Evolutionary conservation across 2,888 invertebrate genomes (phyloP), one percentile per base, ranked within the genome.

Genomic region (Rhagonycha lutea): DNA sequence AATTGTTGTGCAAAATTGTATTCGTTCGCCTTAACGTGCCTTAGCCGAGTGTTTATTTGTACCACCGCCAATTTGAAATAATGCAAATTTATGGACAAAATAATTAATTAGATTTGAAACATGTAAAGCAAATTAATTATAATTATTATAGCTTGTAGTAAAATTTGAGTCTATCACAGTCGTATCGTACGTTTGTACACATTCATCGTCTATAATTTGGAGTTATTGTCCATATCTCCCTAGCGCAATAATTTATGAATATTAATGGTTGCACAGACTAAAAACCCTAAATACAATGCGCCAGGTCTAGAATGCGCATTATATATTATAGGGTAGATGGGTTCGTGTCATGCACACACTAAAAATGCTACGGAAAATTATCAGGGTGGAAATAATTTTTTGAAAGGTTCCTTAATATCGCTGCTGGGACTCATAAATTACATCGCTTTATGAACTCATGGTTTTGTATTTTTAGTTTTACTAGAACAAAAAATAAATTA

Each of bases 221-320:
- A 85, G 84, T 85, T 85, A 86, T 86, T 85, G 85, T 86, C 84
- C 85, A 85, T 84, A 84, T 84, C 84, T 83, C 83, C 84, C 84
- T 78, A 76, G 79, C 77, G 78, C 81, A 83, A 83, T 84, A 83
- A 84, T 84, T 85, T 85, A 85, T 85, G 83, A 82, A 85, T 85
- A 85, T 84, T 84, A 84, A 83, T 82, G 83, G 81, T 78, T 77
- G 79, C 78, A 74, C 78, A 74, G 78, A 72, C 77, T 77, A 75
- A 77, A 79, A 79, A 75, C 78, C 78, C 75, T 75, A 70, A 74
- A 78, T 69, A 74, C 74, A 75, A 75, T 78, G 72, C 76, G 75
- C 76, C 76, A 73, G 70, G 78, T 73, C 75, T 76, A 76, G 75
- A 75, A 79, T 73, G 77, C 73, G 75, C 75, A 77, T 78, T 79